Base-by-base conservation (phyloP, 2,113 vertebrate species). In the Taurulus bubalis region DNA sequence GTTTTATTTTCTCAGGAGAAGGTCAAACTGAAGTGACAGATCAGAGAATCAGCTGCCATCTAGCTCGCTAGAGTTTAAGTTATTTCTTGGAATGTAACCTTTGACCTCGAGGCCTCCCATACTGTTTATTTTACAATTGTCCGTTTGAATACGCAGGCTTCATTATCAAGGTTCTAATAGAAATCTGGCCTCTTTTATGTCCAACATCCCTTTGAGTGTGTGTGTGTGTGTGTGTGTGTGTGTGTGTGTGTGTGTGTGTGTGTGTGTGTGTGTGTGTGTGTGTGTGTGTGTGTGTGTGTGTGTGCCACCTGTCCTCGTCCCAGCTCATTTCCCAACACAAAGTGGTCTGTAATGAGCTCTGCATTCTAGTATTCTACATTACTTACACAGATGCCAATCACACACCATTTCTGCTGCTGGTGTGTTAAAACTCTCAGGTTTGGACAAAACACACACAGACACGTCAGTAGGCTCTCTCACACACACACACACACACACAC, bases 271-370 rank as follows among this genome's bases (percentile, higher is more conserved):
- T 67, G 47, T 59, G 22, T 76, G 55, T 34, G 18, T 58, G n/a
- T 56, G 1, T 49, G 16, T 6, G 3, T 60, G 15, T 32, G 10
- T 49, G 20, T 53, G 24, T 73, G 51, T 56, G 24, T 77, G 49
- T 24, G 6, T 42, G 18, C 71, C 80, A 89, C 80, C 84, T 88
- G 87, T 76, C 62, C 36, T 42, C 8, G 63, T 79, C 75, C 53
- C 74, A 85, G 64, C 80, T 88, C 66, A 85, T 85, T 91, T 85
- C 71, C 77, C 77, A 70, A 75, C 65, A 79, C 72, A 85, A 79
- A 89, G 65, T 77, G 70, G 62, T 76, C 82, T 56, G 68, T 88
- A 86, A 87, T 81, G 67, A 90, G 79, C 66, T 84, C 83, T 75
- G 60, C 67, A 75, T 86, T 80, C 62, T 11, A 65, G 56, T 56